Evolutionary conservation across 2,113 vertebrate species (phyloP).

Genomic region (Todiramphus chloris): DNA sequence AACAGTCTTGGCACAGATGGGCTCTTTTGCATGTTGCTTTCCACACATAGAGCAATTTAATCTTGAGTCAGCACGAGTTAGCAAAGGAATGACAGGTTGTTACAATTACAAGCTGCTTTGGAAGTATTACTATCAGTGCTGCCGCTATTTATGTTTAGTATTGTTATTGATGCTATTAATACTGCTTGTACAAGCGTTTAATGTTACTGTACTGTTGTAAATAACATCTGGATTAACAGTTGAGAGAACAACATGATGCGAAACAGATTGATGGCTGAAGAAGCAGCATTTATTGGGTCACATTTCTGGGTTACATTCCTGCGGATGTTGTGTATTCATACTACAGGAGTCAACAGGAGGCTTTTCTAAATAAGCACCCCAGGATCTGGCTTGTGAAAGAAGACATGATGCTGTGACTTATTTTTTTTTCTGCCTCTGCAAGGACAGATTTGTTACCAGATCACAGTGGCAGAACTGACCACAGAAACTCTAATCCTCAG

Average conservation of each 20-base stretch:
- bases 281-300: conserved; percentile 13
- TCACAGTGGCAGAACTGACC: neutral
- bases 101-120: conserved; percentile 68
- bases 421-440: neutral
- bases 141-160: conserved; percentile 55
- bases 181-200: conserved; percentile 58
- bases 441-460: conserved; percentile 24
- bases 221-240: conserved; percentile 68
- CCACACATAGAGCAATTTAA: conserved; percentile 63
- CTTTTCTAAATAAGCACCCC: conserved; percentile 34
- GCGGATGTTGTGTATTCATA: neutral
- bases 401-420: neutral
- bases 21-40: conserved; percentile 54
- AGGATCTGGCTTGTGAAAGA: neutral
- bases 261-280: conserved; percentile 55
- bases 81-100: conserved; percentile 66
- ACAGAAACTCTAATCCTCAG: neutral
- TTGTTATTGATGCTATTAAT: conserved; percentile 65
- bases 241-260: conserved; percentile 28
- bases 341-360: neutral
- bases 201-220: conserved; percentile 48
- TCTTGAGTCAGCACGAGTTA: conserved; percentile 69
- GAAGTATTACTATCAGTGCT: conserved; percentile 60
- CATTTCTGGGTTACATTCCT: conserved; percentile 30
- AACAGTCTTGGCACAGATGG: conserved; percentile 67